phyloP scores from a whole-genome alignment of 2,797 vertebrate species.

The Neosilurus mollespiculum region DNA sequence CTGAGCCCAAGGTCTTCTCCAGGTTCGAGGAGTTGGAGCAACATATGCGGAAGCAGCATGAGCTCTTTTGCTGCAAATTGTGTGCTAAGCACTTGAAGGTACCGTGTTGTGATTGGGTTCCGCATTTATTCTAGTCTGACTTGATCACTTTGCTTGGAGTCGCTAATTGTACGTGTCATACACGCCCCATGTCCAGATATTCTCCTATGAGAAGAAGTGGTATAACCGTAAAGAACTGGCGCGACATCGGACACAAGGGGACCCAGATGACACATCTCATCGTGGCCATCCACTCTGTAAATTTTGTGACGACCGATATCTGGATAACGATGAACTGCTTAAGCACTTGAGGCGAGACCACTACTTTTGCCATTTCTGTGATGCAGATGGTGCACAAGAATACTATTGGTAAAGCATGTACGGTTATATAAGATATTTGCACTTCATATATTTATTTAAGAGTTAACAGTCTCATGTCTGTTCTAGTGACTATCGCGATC shows the following conservation, averaged over 20 bases:
- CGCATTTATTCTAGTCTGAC: too few species aligned
- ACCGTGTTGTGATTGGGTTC: constrained; percentile 11
- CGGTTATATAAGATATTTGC: background rate
- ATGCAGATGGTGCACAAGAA: constrained; percentile 94
- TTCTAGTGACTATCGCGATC: constrained; percentile 87
- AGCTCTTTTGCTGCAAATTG: constrained; percentile 95
- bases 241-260: constrained; percentile 89
- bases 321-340: constrained; percentile 94
- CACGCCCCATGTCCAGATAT: constrained; percentile 76
- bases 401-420: constrained; percentile 82
- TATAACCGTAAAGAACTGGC: constrained; percentile 96
- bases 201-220: constrained; percentile 92
- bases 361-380: constrained; percentile 98
- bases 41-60: constrained; percentile 95
- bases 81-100: constrained; percentile 95
- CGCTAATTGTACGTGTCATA: background rate
- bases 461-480: background rate
- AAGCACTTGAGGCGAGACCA: constrained; percentile 94
- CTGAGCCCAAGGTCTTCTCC: constrained; percentile 83
- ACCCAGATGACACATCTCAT: constrained; percentile 95
- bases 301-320: constrained; percentile 94
- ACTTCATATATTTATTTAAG: background rate
- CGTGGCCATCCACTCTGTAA: constrained; percentile 96
- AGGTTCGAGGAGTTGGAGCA: constrained; percentile 91
- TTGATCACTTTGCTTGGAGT: background rate